Base-by-base conservation (phyloP, 2,797 vertebrate species). In the Luscinia luscinia region DNA sequence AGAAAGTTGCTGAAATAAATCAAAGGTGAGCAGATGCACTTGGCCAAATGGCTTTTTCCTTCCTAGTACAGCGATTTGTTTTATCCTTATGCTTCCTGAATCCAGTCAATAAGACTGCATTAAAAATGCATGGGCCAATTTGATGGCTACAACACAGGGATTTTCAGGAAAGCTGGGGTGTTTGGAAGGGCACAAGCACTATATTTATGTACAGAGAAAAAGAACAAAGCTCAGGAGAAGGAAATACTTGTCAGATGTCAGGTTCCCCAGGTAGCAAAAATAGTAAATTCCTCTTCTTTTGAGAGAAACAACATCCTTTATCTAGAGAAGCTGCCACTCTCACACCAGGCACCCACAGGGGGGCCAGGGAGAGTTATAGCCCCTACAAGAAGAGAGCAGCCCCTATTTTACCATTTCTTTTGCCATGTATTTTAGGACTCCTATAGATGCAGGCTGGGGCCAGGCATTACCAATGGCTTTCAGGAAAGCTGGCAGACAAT, bases 61-160 rank as follows among this genome's bases (percentile, higher is more conserved):
- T 94, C 22, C 1, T 18, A 74, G 68, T 84, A 75, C 27, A 90
- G 85, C 3, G 59, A 96, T 93, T 92, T 92, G 92, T 96, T 96
- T 93, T 95, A 95, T 85, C 91, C 95, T 87, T 91, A 76, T 82
- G 87, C 69, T 93, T 95, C 94, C 77, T 0, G 0, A 90, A 93
- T 67, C 80, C 91, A 96, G 95, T 95, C 95, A 96, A 96, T 95
- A 94, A 75, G 91, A 22, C 72, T 52, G 70, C 89, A 96, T 97
- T 97, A 97, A 97, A 97, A 94, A 97, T 96, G 94, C 94, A 96
- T 84, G 85, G 89, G 54, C 88, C 84, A 91, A 94, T 88, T 73
- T 90, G 91, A 96, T 76, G 83, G 64, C 63, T 48, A 94, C 89
- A 82, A 34, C 83, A 78, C 1, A 0, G 30, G 57, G 30, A 6